Conservation (phyloP, 1,140 invertebrate species). For the Lasaia peninsularis region DNA sequence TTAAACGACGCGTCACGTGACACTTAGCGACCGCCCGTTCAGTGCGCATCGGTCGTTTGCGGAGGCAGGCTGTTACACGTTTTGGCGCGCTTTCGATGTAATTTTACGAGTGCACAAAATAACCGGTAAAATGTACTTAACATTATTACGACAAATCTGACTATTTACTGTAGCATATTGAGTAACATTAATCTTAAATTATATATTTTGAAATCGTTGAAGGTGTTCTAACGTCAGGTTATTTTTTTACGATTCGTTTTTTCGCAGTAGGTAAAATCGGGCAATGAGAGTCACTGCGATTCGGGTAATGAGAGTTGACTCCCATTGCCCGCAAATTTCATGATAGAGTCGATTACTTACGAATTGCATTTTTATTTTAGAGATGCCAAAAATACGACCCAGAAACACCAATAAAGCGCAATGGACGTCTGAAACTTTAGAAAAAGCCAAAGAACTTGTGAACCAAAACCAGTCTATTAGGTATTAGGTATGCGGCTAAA, state of each 20-base stretch:
- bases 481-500: conserved; percentile 18
- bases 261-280: conserved; percentile 13
- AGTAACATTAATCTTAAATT: conserved; percentile 4
- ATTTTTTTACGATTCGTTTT: conserved; percentile 10
- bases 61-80: conserved; percentile 7
- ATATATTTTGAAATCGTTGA: neutral
- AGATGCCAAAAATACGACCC: conserved; percentile 22
- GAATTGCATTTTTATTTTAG: conserved; percentile 18
- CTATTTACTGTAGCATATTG: conserved; percentile 12
- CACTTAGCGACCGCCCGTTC: neutral
- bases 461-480: conserved; percentile 19
- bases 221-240: too few relatives aligned
- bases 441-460: conserved; percentile 17
- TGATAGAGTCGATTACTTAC: conserved; percentile 15
- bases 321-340: conserved; percentile 19
- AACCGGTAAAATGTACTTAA: conserved; percentile 15
- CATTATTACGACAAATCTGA: conserved; percentile 12
- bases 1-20: conserved; percentile 8
- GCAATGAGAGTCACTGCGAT: conserved; percentile 21
- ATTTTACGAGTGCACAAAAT: conserved; percentile 20
- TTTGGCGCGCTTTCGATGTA: conserved; percentile 17
- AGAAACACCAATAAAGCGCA: conserved; percentile 18
- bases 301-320: conserved; percentile 23
- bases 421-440: conserved; percentile 17
- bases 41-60: conserved; percentile 18